phyloP scores from a whole-genome alignment of 2,888 invertebrate species.

The Cyclophora albipunctata region DNA sequence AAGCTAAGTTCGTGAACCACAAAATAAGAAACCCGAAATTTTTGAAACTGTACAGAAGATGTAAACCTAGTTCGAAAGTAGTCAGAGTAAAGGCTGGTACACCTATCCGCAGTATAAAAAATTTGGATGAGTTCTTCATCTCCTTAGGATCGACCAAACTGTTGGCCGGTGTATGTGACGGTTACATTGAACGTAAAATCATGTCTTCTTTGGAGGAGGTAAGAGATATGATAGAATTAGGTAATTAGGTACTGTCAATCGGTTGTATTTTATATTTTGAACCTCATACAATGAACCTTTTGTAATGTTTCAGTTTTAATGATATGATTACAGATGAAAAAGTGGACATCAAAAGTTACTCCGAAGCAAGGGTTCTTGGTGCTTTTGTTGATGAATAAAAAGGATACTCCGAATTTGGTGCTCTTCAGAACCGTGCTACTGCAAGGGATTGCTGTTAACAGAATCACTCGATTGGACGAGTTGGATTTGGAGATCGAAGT shows the following conservation, averaged over 20 bases:
- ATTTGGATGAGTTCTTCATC: slow-evolving; percentile 55
- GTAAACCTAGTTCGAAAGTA: slow-evolving; percentile 45
- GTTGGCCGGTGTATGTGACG: slow-evolving; percentile 43
- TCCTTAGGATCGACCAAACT: slow-evolving; percentile 41
- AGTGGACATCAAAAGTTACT: slow-evolving; percentile 51
- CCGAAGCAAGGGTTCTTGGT: slow-evolving; percentile 52
- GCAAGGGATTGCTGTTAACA: slow-evolving; percentile 60
- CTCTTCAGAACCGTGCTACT: slow-evolving; percentile 46
- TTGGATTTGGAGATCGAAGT: slow-evolving; percentile 66
- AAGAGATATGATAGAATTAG: slow-evolving; percentile 4
- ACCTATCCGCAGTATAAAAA: slow-evolving; percentile 40
- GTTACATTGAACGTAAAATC: slow-evolving; percentile 37
- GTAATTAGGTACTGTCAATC: too few species aligned
- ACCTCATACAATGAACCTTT: background rate
- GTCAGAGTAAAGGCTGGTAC: slow-evolving; percentile 27
- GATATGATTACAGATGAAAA: slow-evolving; percentile 45
- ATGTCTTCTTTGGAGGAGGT: slow-evolving; percentile 46
- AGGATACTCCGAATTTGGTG: slow-evolving; percentile 48
- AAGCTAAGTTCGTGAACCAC: slow-evolving; percentile 1
- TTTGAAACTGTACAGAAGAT: slow-evolving; percentile 45
- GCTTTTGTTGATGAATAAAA: slow-evolving; percentile 53
- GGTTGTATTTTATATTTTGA: too few species aligned
- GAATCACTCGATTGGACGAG: slow-evolving; percentile 54
- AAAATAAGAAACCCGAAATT: slow-evolving; percentile 27
- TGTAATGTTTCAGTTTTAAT: background rate